phyloP scores from a whole-genome alignment of 2,797 vertebrate genomes.

The Gymnoscopelus braueri region DNA sequence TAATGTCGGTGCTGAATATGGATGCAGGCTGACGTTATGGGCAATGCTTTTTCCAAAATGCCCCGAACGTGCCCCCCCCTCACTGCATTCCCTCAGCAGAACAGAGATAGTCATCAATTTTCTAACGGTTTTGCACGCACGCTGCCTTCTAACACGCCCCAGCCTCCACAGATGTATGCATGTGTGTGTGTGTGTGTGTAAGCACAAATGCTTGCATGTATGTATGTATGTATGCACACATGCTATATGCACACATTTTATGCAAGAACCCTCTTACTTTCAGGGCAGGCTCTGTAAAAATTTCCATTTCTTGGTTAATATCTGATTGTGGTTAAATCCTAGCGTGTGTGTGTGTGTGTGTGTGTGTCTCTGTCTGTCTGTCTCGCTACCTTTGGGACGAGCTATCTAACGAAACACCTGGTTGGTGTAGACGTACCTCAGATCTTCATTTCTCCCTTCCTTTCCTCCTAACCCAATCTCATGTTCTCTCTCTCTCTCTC shows the following conservation, averaged over 20 bases:
- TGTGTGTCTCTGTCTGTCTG: no score
- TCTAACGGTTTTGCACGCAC: neutral
- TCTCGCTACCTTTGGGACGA: constrained; percentile 22
- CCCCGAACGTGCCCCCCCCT: neutral
- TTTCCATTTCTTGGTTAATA: constrained; percentile 16
- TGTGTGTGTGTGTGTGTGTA: neutral
- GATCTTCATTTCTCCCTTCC: neutral
- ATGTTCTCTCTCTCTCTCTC: no score
- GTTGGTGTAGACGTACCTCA: constrained; percentile 10
- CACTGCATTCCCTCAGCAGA: constrained; percentile 8
- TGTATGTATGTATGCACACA: neutral
- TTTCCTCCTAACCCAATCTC: neutral
- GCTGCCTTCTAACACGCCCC: neutral
- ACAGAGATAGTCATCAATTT: constrained; percentile 23
- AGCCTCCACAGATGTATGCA: no score
- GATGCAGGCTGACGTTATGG: constrained; percentile 41
- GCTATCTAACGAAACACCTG: constrained; percentile 42
- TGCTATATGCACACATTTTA: neutral
- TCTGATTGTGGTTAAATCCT: constrained; percentile 25
- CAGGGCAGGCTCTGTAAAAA: neutral
- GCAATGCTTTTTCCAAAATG: constrained; percentile 30
- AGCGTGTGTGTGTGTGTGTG: neutral
- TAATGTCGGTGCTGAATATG: constrained; percentile 46
- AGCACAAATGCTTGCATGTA: neutral
- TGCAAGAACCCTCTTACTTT: neutral